These are phyloP conservation scores for Valencia hispanica DNA, from an alignment of 2,797 vertebrate genomes.

Conservation along the genomic window DNA sequence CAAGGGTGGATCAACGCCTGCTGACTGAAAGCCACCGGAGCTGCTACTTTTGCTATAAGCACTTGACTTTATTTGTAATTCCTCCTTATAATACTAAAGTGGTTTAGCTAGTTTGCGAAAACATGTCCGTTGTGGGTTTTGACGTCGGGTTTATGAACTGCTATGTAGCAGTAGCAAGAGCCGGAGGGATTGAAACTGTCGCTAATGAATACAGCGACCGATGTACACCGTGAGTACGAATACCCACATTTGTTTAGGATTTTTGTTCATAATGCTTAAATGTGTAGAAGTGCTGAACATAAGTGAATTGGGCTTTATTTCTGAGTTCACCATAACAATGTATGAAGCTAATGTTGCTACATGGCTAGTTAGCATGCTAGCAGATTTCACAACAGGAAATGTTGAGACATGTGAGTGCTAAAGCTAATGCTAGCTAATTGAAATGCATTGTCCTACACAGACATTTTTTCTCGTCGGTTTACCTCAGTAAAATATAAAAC, in stretches of 20 bases:
- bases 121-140: constrained; percentile 93
- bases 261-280: neutral
- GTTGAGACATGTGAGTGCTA: constrained; percentile 67
- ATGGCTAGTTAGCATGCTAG: constrained; percentile 64
- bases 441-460: constrained; percentile 4
- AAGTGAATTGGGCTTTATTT: neutral
- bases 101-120: constrained; percentile 40
- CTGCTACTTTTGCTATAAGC: constrained; percentile 29
- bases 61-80: constrained; percentile 16
- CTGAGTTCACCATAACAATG: neutral
- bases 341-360: constrained; percentile 37
- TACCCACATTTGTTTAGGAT: rapidly evolving
- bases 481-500: neutral
- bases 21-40: constrained; percentile 51
- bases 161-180: constrained; percentile 95
- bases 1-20: constrained; percentile 59
- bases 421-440: constrained; percentile 64
- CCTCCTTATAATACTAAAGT: constrained; percentile 19
- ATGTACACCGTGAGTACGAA: constrained; percentile 91
- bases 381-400: constrained; percentile 66
- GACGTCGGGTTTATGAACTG: constrained; percentile 95
- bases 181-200: constrained; percentile 94
- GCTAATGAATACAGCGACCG: constrained; percentile 97
- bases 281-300: rapidly evolving
- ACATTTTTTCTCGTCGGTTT: neutral